These are phyloP conservation scores for Ceratotherium simum DNA, from an alignment of 2,113 vertebrate genomes.

Conservation along the genomic window DNA sequence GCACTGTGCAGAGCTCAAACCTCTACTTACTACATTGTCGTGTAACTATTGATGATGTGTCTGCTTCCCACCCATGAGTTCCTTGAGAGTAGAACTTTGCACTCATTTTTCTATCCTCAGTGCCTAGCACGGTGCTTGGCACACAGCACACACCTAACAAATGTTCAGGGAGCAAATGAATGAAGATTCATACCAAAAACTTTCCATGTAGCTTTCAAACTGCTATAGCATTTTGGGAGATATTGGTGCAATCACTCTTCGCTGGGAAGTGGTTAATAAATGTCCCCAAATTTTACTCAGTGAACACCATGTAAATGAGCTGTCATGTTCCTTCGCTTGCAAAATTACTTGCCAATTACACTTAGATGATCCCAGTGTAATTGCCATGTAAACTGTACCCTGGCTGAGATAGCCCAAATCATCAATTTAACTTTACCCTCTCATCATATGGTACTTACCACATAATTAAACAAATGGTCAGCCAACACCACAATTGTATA, in stretches of 20 bases:
- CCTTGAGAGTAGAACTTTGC: not conserved
- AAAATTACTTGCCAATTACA: conserved; percentile 81
- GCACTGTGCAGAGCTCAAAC: not conserved
- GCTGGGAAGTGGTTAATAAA: conserved; percentile 76
- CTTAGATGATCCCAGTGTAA: conserved; percentile 74
- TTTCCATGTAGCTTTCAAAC: not conserved
- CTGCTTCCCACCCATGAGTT: not conserved
- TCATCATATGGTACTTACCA: conserved; percentile 72
- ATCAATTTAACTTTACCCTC: conserved; percentile 78
- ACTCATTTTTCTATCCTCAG: not conserved
- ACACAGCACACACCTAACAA: not conserved
- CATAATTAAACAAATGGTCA: conserved; percentile 79
- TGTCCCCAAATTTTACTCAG: conserved; percentile 80
- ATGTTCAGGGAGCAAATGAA: not conserved
- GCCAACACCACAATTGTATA: conserved; percentile 57
- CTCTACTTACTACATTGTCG: not conserved
- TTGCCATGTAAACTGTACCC: conserved; percentile 67
- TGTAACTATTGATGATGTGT: not conserved
- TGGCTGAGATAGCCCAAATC: conserved; percentile 71
- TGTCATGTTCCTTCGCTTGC: conserved; percentile 80
- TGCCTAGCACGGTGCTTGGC: not conserved
- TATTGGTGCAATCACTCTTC: conserved; percentile 56
- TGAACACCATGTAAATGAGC: conserved; percentile 82
- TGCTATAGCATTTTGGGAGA: conserved; percentile 1
- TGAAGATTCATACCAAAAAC: not conserved